Percentiles rank a stretch among this genome's conserved stretches.
phyloP scores from a whole-genome alignment of 1,140 invertebrate species.

The Ooceraea biroi region DNA sequence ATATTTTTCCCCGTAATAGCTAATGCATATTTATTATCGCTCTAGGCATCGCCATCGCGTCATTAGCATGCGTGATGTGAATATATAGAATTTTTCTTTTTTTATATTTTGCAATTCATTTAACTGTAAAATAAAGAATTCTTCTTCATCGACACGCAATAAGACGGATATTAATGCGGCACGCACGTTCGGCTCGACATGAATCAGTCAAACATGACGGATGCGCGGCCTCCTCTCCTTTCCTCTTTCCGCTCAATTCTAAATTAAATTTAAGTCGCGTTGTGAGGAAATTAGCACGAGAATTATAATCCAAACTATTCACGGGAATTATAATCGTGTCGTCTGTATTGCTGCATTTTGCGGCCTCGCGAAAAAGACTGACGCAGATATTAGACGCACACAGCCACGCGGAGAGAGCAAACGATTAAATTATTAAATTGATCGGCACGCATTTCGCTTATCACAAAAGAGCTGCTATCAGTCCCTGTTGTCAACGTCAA shows the following conservation, averaged over 20 bases:
- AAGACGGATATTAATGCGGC: background rate
- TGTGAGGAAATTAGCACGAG: background rate
- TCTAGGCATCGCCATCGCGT: conserved; percentile 31
- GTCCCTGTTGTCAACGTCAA: conserved; percentile 22
- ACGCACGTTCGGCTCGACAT: background rate
- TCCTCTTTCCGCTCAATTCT: background rate
- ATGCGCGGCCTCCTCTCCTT: background rate
- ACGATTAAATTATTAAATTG: conserved; percentile 6
- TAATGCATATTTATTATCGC: conserved; percentile 60
- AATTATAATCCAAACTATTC: too few species aligned
- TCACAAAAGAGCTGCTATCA: conserved; percentile 38
- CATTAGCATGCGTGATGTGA: conserved; percentile 37
- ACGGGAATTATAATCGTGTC: background rate
- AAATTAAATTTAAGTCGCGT: background rate
- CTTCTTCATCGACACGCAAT: background rate
- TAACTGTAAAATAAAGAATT: background rate
- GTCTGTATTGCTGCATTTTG: background rate
- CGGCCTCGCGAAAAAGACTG: background rate
- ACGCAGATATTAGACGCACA: background rate
- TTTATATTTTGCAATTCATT: conserved; percentile 11
- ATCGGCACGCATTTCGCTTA: conserved; percentile 2
- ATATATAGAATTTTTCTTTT: conserved; percentile 21
- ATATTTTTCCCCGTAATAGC: conserved; percentile 49
- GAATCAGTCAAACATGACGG: too few species aligned
- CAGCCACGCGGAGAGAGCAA: background rate